These are phyloP conservation scores for Bactericera cockerelli DNA, from an alignment of 1,140 invertebrate genomes.

Conservation along the genomic window DNA sequence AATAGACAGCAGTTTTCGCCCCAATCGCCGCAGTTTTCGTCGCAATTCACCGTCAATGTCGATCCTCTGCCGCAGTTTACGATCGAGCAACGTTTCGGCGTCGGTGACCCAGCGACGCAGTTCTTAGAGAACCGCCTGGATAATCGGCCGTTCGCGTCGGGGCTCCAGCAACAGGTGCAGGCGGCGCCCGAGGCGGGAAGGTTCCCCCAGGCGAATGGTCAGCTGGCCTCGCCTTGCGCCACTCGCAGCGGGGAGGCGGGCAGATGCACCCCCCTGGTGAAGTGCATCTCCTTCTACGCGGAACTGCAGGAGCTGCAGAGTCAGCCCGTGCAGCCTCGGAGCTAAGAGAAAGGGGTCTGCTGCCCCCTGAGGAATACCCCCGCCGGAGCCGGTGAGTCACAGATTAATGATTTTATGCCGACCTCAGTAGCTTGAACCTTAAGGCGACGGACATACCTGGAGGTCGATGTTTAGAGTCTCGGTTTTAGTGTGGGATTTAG, in stretches of 20 bases:
- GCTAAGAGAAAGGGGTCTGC: slow-evolving; percentile 30
- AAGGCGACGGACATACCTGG: no score
- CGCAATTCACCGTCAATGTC: not conserved
- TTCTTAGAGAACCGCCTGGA: not conserved
- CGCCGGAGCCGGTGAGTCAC: not conserved
- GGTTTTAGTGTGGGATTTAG: no score
- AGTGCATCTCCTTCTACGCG: slow-evolving; percentile 32
- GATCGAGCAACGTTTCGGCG: not conserved
- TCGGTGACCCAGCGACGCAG: not conserved
- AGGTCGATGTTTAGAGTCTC: no score
- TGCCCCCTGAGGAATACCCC: slow-evolving; percentile 24
- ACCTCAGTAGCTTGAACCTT: no score
- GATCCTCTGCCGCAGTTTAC: slow-evolving; percentile 5
- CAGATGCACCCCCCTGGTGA: slow-evolving; percentile 29
- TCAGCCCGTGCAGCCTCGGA: slow-evolving; percentile 29
- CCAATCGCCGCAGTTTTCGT: not conserved
- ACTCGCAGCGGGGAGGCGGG: slow-evolving; percentile 24
- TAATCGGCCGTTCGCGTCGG: not conserved
- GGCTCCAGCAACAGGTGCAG: not conserved
- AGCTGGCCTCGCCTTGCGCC: slow-evolving; percentile 17
- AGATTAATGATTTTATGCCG: no score
- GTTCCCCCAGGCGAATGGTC: slow-evolving; percentile 5
- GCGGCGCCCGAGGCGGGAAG: not conserved
- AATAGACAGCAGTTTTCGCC: no score
- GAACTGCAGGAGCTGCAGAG: slow-evolving; percentile 31